A percentile compares a stretch with the other conserved stretches of the same genome.
These are phyloP conservation scores for Periphyllus acericola DNA, from an alignment of 2,888 invertebrate genomes.

Conservation along the genomic window DNA sequence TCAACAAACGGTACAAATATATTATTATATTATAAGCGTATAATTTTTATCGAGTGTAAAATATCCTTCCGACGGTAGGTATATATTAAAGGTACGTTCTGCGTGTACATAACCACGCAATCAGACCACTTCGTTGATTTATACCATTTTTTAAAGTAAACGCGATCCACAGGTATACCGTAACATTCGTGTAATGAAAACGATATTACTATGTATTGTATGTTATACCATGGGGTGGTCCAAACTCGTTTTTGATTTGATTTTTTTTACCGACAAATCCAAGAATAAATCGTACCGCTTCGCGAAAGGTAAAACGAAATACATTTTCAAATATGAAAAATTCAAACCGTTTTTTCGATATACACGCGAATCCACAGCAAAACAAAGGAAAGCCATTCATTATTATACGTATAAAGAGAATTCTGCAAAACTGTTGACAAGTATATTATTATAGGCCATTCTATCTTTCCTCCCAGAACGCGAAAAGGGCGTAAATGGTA, in stretches of 20 bases:
- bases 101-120: neutral
- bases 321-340: conserved; percentile 3
- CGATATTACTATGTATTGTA: neutral
- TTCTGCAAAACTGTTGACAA: conserved; percentile 16
- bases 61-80: neutral
- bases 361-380: neutral
- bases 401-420: conserved; percentile 9
- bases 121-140: conserved; percentile 18
- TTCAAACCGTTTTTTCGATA: neutral
- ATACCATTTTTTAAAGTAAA: neutral
- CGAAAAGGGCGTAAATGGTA: conserved; percentile 47
- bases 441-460: conserved; percentile 21
- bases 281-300: neutral
- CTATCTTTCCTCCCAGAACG: conserved; percentile 29
- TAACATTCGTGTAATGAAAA: neutral
- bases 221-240: conserved; percentile 27
- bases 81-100: too few species aligned
- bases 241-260: conserved; percentile 25
- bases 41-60: neutral
- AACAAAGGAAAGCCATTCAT: conserved; percentile 38
- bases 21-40: neutral
- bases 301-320: neutral
- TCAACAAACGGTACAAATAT: neutral
- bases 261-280: conserved; percentile 15
- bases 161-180: neutral